Percentiles rank a stretch among this genome's conserved stretches.
These are phyloP conservation scores for Capreolus pygargus DNA, from an alignment of 2,113 vertebrate species.

Conservation along the genomic window DNA sequence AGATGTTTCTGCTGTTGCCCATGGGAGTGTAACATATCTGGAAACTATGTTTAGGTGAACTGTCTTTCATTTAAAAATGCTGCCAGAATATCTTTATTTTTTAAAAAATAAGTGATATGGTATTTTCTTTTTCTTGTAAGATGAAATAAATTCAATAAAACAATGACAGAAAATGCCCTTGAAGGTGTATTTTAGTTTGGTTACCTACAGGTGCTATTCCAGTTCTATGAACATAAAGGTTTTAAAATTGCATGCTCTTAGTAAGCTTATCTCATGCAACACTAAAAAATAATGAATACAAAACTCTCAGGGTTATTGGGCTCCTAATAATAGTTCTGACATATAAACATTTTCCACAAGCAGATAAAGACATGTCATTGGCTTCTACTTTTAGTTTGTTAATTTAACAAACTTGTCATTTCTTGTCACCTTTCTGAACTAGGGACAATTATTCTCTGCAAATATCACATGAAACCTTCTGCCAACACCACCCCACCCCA, in stretches of 20 bases:
- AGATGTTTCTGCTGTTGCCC: neutral
- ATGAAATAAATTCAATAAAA: conserved; percentile 32
- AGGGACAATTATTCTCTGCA: neutral
- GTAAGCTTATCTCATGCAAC: neutral
- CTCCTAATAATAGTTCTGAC: conserved; percentile 1
- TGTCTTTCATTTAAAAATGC: neutral
- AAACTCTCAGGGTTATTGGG: neutral
- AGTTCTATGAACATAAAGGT: neutral
- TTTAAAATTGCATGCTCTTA: neutral
- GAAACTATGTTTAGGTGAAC: neutral
- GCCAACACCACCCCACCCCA: neutral
- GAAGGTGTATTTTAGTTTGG: neutral
- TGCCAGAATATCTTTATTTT: neutral
- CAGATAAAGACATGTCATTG: conserved; percentile 31
- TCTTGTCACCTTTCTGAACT: neutral
- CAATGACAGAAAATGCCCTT: neutral
- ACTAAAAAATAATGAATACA: neutral
- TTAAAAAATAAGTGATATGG: neutral
- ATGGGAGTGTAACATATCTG: neutral
- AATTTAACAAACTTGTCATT: conserved; percentile 1
- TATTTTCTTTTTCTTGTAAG: neutral
- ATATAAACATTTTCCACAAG: conserved; percentile 19
- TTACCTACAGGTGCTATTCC: neutral
- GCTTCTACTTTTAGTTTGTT: neutral
- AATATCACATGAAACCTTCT: neutral